These are phyloP conservation scores for Lacanobia wlatinum DNA, from an alignment of 2,888 invertebrate species.

Conservation along the genomic window DNA sequence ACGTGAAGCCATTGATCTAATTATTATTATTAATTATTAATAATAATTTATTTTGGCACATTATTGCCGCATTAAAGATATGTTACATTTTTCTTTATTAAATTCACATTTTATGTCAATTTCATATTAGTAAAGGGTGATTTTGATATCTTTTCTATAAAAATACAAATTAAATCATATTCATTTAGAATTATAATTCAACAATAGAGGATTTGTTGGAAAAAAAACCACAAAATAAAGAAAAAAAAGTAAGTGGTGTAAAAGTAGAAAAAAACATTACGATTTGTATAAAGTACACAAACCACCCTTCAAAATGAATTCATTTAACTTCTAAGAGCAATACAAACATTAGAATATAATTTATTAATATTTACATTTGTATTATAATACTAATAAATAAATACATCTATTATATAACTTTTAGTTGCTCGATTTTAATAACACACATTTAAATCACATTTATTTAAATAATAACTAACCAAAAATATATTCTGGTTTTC, in stretches of 20 bases:
- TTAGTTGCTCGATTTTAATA: slow-evolving; percentile 55
- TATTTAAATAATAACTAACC: slow-evolving; percentile 21
- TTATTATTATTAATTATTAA: background rate
- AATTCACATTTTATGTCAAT: slow-evolving; percentile 63
- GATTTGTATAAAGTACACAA: slow-evolving; percentile 4
- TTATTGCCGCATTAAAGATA: slow-evolving; percentile 60
- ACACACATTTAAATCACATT: slow-evolving; percentile 25
- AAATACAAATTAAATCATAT: slow-evolving; percentile 18
- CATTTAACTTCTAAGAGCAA: slow-evolving; percentile 9
- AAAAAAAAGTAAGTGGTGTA: background rate
- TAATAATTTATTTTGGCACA: slow-evolving; percentile 59
- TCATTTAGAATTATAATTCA: background rate
- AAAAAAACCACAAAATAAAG: background rate
- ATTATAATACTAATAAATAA: slow-evolving; percentile 13
- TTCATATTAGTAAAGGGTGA: slow-evolving; percentile 37
- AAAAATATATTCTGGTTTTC: slow-evolving; percentile 17
- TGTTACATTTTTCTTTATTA: slow-evolving; percentile 53
- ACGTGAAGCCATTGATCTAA: slow-evolving; percentile 54
- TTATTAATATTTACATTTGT: slow-evolving; percentile 11
- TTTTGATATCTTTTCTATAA: slow-evolving; percentile 20
- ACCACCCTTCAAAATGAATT: slow-evolving; percentile 29
- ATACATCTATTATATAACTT: slow-evolving; percentile 8
- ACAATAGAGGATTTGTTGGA: background rate
- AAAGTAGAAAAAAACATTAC: background rate
- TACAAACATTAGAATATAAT: slow-evolving; percentile 37